These are phyloP conservation scores for Pheosia tremula DNA, from an alignment of 2,888 invertebrate species.

Conservation along the genomic window DNA sequence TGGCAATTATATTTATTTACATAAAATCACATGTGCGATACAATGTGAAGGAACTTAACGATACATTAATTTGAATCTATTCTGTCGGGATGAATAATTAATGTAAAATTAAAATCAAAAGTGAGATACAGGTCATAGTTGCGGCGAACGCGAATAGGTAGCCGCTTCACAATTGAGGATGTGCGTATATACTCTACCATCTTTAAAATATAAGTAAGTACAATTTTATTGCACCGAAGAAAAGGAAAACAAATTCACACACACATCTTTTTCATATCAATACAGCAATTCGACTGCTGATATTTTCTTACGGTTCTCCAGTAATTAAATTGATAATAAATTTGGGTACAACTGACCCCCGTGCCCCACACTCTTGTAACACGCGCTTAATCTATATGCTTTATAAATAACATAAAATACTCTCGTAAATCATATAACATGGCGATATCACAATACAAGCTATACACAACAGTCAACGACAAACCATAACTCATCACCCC, in stretches of 20 bases:
- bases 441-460: slow-evolving; percentile 25
- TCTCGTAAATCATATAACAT: slow-evolving; percentile 11
- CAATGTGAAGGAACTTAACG: slow-evolving; percentile 35
- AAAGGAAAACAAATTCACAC: too few relatives aligned
- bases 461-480: slow-evolving; percentile 17
- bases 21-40: slow-evolving; percentile 37
- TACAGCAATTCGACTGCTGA: too few relatives aligned
- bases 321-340: too few relatives aligned
- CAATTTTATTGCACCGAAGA: too few relatives aligned
- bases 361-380: not conserved
- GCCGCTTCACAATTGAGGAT: not conserved
- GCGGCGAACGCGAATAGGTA: not conserved
- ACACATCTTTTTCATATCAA: too few relatives aligned
- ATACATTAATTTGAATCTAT: slow-evolving; percentile 34
- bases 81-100: slow-evolving; percentile 18
- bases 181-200: too few relatives aligned
- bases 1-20: slow-evolving; percentile 46
- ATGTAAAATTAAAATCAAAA: slow-evolving; percentile 12
- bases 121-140: slow-evolving; percentile 14
- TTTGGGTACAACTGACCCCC: not conserved
- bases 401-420: slow-evolving; percentile 18
- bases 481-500: not conserved
- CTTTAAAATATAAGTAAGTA: too few relatives aligned
- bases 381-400: too few relatives aligned
- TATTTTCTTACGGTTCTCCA: too few relatives aligned